Percentiles rank a stretch among this genome's conserved stretches.
Conservation (phyloP, 2,888 invertebrate genomes). For the Agonopterix alstromeriana region DNA sequence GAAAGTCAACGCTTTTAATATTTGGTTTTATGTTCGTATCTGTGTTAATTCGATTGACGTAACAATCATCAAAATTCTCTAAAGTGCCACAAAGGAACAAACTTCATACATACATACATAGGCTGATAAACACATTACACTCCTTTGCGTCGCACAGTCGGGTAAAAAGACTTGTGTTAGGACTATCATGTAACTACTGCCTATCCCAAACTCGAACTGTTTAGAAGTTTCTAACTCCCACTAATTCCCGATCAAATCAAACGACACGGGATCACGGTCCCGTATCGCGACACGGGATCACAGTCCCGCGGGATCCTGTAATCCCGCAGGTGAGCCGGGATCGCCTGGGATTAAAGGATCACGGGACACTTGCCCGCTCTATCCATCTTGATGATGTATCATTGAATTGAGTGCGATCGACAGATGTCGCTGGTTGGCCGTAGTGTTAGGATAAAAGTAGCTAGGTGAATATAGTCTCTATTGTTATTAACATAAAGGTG, state of each 20-base stretch:
- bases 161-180: too few species aligned
- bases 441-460: too few species aligned
- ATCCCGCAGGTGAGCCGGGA: conserved; percentile 7
- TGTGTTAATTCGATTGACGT: too few species aligned
- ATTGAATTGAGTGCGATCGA: conserved; percentile 40
- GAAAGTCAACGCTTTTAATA: too few species aligned
- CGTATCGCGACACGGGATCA: conserved; percentile 2
- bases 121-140: too few species aligned
- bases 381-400: conserved; percentile 61
- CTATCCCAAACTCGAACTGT: not conserved
- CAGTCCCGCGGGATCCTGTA: conserved; percentile 4
- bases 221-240: conserved; percentile 1
- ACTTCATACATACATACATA: too few species aligned
- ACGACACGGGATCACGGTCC: not conserved
- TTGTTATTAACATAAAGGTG: too few species aligned
- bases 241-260: conserved; percentile 6
- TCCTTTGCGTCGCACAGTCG: too few species aligned
- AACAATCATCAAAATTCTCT: too few species aligned
- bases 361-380: conserved; percentile 16
- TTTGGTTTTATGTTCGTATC: too few species aligned
- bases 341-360: conserved; percentile 33
- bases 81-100: too few species aligned
- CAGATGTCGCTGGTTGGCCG: conserved; percentile 34
- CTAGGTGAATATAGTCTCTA: too few species aligned
- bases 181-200: not conserved